Percentiles rank a stretch among this genome's conserved stretches.
Evolutionary conservation across 2,113 vertebrate species (phyloP).

Genomic region (Cyanoderma ruficeps): DNA sequence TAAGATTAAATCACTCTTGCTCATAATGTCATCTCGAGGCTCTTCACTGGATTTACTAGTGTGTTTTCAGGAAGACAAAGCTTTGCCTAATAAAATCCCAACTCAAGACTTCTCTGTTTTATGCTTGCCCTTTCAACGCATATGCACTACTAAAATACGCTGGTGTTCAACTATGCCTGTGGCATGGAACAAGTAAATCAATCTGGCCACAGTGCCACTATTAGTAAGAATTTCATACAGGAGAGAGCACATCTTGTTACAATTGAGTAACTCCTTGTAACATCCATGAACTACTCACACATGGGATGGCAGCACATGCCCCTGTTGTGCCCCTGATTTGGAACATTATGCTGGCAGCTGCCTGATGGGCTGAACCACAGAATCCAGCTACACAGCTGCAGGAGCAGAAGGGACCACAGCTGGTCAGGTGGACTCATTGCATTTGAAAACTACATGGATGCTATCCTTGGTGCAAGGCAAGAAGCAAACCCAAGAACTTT

Average conservation of each 20-base stretch:
- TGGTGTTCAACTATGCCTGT: too few species aligned
- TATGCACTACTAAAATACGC: background rate
- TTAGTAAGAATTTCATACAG: background rate
- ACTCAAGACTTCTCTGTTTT: background rate
- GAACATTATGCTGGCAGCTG: background rate
- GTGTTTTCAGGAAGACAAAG: background rate
- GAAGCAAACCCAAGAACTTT: accelerated
- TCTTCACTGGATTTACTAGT: background rate
- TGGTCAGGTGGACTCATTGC: background rate
- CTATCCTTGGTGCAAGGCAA: background rate
- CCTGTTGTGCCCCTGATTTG: background rate
- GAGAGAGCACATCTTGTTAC: background rate
- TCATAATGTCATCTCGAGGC: background rate
- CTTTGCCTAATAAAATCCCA: background rate
- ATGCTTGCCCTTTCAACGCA: background rate
- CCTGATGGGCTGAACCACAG: background rate
- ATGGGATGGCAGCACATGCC: background rate
- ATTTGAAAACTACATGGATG: background rate
- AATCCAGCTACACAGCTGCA: background rate
- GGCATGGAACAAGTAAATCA: background rate
- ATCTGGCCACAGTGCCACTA: background rate
- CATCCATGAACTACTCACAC: background rate
- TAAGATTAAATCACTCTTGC: background rate
- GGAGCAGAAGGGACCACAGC: background rate
- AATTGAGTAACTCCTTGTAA: background rate